A percentile compares a stretch with the other conserved stretches of the same genome.
phyloP scores from a whole-genome alignment of 2,797 vertebrate species.

The Coregonus suidteri region DNA sequence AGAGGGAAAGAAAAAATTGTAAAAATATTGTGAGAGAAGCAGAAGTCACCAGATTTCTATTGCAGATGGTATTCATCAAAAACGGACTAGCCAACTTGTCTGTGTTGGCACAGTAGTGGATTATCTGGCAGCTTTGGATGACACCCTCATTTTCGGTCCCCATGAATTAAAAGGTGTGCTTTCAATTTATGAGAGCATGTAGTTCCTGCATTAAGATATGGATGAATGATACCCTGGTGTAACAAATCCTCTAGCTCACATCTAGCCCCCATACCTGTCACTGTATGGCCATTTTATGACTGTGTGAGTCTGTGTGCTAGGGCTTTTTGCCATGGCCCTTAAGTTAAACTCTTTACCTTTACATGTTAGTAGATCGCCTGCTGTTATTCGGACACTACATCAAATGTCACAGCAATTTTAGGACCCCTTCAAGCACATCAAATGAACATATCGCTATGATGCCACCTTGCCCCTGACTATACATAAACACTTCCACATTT shows the following conservation, averaged over 20 bases:
- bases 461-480: neutral
- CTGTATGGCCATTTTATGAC: neutral
- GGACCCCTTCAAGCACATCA: neutral
- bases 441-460: neutral
- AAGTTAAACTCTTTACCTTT: neutral
- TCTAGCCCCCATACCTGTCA: neutral
- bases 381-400: slow-evolving; percentile 2
- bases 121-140: neutral
- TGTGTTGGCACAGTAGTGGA: neutral
- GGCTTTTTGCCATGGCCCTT: neutral
- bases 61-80: neutral
- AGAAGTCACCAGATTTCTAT: neutral
- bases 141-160: too few relatives aligned
- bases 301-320: neutral
- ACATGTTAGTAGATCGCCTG: neutral
- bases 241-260: neutral
- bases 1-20: neutral
- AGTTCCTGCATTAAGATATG: too few relatives aligned
- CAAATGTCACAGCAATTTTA: neutral
- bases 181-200: too few relatives aligned
- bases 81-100: neutral
- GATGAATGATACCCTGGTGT: neutral
- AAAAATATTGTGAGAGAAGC: neutral
- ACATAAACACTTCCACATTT: neutral
- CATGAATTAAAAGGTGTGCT: too few relatives aligned